phyloP scores from a whole-genome alignment of 2,888 invertebrate genomes.

The Scaptomyza cyrtandrae region DNA sequence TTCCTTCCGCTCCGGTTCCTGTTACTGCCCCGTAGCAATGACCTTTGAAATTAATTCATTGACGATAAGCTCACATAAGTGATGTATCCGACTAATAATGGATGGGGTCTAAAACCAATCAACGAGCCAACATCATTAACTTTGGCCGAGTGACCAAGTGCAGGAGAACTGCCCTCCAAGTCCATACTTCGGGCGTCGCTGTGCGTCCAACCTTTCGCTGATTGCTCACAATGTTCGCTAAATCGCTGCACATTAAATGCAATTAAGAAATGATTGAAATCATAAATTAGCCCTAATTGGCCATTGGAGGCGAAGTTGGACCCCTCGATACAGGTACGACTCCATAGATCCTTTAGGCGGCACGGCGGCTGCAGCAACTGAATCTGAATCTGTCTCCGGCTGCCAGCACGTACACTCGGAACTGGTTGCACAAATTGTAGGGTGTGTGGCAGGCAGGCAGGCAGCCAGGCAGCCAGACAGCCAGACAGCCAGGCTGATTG shows the following conservation, averaged over 20 bases:
- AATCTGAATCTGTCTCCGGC: constrained; percentile 1
- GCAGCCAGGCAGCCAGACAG: not conserved
- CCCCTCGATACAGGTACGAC: constrained; percentile 1
- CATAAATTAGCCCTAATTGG: constrained; percentile 78
- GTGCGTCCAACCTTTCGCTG: constrained; percentile 14
- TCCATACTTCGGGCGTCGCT: constrained; percentile 15
- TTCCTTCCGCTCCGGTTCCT: not conserved
- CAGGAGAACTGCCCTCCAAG: constrained; percentile 4
- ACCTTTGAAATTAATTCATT: constrained; percentile 69
- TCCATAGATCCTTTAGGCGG: constrained; percentile 1
- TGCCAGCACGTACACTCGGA: constrained; percentile 58
- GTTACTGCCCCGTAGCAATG: constrained; percentile 6
- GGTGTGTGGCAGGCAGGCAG: constrained; percentile 38
- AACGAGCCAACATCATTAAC: constrained; percentile 58
- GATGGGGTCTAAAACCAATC: not conserved
- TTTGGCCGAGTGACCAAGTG: constrained; percentile 76
- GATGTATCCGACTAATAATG: not conserved
- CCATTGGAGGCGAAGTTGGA: constrained; percentile 56
- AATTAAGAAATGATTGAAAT: constrained; percentile 78
- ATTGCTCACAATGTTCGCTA: constrained; percentile 55
- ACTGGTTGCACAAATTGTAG: constrained; percentile 65
- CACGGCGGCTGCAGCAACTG: not conserved
- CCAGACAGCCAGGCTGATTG: constrained; percentile 19
- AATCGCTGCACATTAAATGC: constrained; percentile 78
- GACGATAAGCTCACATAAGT: constrained; percentile 54